A percentile compares a stretch with the other conserved stretches of the same genome.
Evolutionary conservation across 2,797 vertebrate species (phyloP).

Genomic region (Pogonophryne albipinna): DNA sequence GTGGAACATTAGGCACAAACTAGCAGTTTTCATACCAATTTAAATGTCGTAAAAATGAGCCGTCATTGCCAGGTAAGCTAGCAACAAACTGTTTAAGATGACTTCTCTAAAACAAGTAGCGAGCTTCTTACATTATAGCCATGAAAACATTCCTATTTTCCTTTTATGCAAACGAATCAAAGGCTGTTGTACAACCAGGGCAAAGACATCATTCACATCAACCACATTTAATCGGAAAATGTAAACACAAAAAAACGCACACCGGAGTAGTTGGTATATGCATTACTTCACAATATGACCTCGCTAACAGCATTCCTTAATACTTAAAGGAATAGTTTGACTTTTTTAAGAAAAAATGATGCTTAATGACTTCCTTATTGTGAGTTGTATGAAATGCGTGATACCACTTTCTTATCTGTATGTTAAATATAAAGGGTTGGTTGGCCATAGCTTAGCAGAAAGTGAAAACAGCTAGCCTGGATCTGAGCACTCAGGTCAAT

Average conservation of each 20-base stretch:
- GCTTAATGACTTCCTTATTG: slow-evolving; percentile 1
- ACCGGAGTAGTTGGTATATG: slow-evolving; percentile 35
- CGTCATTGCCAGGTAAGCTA: slow-evolving; percentile 1
- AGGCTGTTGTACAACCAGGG: slow-evolving; percentile 17
- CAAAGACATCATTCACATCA: slow-evolving; percentile 22
- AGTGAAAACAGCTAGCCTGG: neutral
- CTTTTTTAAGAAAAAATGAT: slow-evolving; percentile 6
- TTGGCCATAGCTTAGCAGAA: neutral
- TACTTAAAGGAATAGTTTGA: neutral
- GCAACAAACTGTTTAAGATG: slow-evolving; percentile 1
- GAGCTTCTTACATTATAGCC: neutral
- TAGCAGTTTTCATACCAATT: slow-evolving; percentile 10
- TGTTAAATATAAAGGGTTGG: slow-evolving; percentile 7
- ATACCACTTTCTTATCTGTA: slow-evolving; percentile 14
- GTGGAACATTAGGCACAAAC: neutral
- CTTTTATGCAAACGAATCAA: slow-evolving; percentile 37
- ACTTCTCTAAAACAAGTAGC: slow-evolving; percentile 19
- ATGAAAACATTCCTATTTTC: slow-evolving; percentile 33
- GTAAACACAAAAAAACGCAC: slow-evolving; percentile 35
- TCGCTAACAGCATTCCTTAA: slow-evolving; percentile 20
- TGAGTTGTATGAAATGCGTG: slow-evolving; percentile 11
- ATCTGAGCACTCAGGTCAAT: neutral
- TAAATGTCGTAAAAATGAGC: slow-evolving; percentile 20
- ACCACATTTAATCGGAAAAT: slow-evolving; percentile 12
- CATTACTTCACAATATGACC: slow-evolving; percentile 25